Evolutionary conservation across 2,888 invertebrate genomes (phyloP), one percentile per base, ranked within the genome.

Genomic region (Aporophyla lueneburgensis): DNA sequence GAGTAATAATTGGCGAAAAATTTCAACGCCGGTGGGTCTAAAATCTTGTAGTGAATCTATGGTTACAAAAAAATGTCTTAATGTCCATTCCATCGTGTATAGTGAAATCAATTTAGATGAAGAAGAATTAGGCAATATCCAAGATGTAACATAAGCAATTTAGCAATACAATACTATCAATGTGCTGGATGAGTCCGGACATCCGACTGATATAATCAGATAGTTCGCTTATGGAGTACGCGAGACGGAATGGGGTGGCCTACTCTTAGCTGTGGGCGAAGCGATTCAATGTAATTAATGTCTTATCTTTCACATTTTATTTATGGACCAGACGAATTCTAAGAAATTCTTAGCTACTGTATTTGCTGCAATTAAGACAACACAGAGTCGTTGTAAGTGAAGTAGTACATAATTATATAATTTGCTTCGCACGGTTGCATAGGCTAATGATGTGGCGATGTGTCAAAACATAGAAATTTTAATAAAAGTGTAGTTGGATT

Each of bases 161-260:
- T 74, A 46, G 40, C 54, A 62, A 74, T 51, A 33, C 2, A 21
- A 67, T 54, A 14, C 14, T 58, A 81, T 81, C 33, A 46, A 49
- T 67, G 59, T 27, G 12, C 56, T 43, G 66, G 51, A 61, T 46
- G 33, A 66, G 56, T 51, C 66, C 61, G 33, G 51, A 33, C 9
- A 40, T 65, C 46, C 58, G 19, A 21, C 5, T 51, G 70, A 77
- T 70, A 58, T 40, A 40, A 77, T 77, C 83, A 56, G 65, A 46
- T 53, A 49, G 46, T 77, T 53, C 14, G 19, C 1, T 49, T 56
- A 66, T 70, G n/a, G 51, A 78, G 61, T 51, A 53, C 14, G 21
- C 51, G 49, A 70, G 59, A 70, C 66, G n/a, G 70, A 77, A 80
- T 70, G 66, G 61, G 83, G 70, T 80, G 59, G 66, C 80, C 83